Base-by-base conservation (phyloP, 2,888 invertebrate genomes). In the Caenorhabditis becei region DNA sequence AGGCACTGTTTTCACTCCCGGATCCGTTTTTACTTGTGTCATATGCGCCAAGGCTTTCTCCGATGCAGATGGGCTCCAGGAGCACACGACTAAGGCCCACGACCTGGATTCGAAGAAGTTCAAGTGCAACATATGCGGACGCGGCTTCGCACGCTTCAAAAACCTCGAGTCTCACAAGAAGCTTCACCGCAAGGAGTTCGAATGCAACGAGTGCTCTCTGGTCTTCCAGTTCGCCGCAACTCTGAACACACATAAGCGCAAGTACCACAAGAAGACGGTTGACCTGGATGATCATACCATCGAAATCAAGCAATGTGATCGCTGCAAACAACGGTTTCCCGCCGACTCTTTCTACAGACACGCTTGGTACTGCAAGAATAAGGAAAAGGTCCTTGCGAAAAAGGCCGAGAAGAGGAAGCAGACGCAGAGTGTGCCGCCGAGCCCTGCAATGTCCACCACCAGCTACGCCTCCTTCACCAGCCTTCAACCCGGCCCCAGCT, bases 301-400 rank as follows among this genome's bases (percentile, higher is more conserved):
- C 24, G 7, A 24, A 26, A 4, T 11, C 3, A 23, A 35, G 23
- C 41, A 35, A 10, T 80, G 80, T n/a, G 1, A 28, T 8, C 18
- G 47, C 1, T 80, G 80, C 58, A 26, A 51, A 11, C 20, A 62
- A 11, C 5, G 14, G 3, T 24, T 72, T 28, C 41, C 66, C 1
- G 61, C 58, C 20, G 32, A 37, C 1, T 28, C 24, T 1, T 28
- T 53, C n/a, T 59, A 58, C 58, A 51, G 66, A 26, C 85, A 85
- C 54, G 14, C 20, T 4, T 85, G 63, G 20, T 85, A 83, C 35
- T 85, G 85, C 63, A 44, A 61, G 51, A 83, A 83, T 47, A 83
- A 78, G 70, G 75, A 66, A n/a, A 28, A 37, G 26, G 11, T 20
- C 0, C 14, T 47, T 16, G 61, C 26, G 56, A n/a, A 59, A 53